Conservation (phyloP, 2,113 vertebrate genomes). For the Phalacrocorax carbo region DNA sequence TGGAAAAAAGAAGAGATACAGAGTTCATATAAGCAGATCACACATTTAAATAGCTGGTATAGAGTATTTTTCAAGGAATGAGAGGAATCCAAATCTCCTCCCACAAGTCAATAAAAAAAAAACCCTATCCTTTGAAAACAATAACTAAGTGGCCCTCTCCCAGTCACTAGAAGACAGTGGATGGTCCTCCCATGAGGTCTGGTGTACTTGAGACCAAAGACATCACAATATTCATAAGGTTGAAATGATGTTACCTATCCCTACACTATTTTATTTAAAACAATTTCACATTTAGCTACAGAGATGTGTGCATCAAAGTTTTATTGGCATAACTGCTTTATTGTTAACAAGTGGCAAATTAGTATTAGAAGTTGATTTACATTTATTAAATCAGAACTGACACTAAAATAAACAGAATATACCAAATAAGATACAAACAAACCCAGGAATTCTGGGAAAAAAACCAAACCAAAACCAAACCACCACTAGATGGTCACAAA, state of each 20-base stretch:
- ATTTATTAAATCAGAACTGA: conserved; percentile 22
- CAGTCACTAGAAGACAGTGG: not conserved
- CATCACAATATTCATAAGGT: not conserved
- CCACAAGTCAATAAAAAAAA: not conserved
- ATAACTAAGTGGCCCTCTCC: not conserved
- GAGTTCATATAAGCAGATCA: not conserved
- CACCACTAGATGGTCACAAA: not conserved
- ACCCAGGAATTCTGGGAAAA: not conserved
- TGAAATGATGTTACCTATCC: not conserved
- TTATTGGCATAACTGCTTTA: conserved; percentile 26
- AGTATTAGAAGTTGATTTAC: not conserved
- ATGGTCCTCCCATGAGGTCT: not conserved
- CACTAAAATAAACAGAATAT: not conserved
- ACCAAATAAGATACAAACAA: not conserved
- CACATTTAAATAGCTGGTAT: not conserved
- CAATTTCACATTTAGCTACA: not conserved
- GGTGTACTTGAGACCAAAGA: not conserved
- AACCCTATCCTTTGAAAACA: not conserved
- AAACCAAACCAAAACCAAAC: not conserved
- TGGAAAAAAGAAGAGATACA: not conserved
- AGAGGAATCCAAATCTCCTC: not conserved
- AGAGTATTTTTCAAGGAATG: not conserved
- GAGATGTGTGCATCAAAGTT: not conserved
- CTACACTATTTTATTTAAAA: not conserved
- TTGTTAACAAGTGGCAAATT: conserved; percentile 42